Evolutionary conservation across 2,888 invertebrate species (phyloP).

Genomic region (Formica aserva): DNA sequence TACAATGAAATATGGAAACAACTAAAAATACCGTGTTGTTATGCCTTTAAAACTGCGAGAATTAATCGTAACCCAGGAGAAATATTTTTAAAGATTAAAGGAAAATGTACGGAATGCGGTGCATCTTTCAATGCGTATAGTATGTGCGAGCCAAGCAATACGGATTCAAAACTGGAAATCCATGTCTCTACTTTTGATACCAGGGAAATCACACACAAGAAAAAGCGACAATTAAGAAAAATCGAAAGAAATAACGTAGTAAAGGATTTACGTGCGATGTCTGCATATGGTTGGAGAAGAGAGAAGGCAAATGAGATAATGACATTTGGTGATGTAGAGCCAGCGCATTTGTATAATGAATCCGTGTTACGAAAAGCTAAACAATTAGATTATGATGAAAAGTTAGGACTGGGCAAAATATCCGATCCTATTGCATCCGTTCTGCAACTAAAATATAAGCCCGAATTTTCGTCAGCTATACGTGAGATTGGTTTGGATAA

Average conservation of each 20-base stretch:
- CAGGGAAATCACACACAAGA: background rate
- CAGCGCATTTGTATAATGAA: conserved; percentile 3
- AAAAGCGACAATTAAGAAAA: background rate
- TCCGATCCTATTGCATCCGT: background rate
- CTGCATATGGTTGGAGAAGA: background rate
- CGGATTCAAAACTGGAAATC: too few species aligned
- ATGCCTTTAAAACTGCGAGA: too few species aligned
- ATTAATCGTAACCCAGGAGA: too few species aligned
- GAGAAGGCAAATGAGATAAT: background rate
- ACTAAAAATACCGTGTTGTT: too few species aligned
- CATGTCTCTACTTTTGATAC: too few species aligned
- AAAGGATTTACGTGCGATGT: background rate
- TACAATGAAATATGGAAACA: too few species aligned
- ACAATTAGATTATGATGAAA: background rate
- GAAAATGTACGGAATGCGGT: too few species aligned
- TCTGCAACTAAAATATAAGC: background rate
- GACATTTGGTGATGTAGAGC: conserved; percentile 14
- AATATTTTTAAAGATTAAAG: too few species aligned
- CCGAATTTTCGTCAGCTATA: conserved; percentile 5
- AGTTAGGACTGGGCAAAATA: background rate
- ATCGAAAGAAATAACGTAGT: background rate
- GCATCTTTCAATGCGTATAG: too few species aligned
- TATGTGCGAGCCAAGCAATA: too few species aligned
- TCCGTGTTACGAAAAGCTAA: background rate
- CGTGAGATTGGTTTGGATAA: background rate